Evolutionary conservation across 37 sponge, comb jelly and placozoan species (phyloP).

Genomic region (Cladorhizidae sp.): DNA sequence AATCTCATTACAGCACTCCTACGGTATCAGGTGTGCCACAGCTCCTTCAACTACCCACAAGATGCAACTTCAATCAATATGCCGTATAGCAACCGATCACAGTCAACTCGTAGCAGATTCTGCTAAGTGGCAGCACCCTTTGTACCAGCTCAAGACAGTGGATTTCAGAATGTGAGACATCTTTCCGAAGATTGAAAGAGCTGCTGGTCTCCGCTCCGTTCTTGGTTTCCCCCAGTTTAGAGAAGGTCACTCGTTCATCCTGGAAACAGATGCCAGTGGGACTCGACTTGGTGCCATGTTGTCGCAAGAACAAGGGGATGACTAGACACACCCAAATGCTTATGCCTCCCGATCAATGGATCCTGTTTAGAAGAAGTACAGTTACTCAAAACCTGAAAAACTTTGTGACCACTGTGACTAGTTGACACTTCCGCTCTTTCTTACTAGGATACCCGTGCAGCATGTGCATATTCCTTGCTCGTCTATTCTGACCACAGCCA

Average conservation of each 20-base stretch:
- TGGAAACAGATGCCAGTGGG: no score
- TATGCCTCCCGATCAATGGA: conserved; percentile 41
- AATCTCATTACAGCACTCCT: no score
- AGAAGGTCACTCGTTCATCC: not conserved
- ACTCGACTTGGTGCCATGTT: conserved; percentile 16
- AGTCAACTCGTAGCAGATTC: no score
- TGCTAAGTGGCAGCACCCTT: no score
- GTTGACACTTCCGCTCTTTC: conserved; percentile 30
- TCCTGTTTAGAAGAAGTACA: conserved; percentile 46
- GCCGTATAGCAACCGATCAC: no score
- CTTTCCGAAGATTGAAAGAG: not conserved
- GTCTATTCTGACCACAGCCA: conserved; percentile 30
- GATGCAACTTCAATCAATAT: no score
- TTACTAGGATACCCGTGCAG: conserved; percentile 33
- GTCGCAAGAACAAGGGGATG: conserved; percentile 2
- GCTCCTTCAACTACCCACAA: no score
- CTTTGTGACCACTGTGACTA: conserved; percentile 33
- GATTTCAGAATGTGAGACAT: not conserved
- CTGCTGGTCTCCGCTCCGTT: not conserved
- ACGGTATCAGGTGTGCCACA: no score
- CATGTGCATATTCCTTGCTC: conserved; percentile 53
- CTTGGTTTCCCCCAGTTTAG: not conserved
- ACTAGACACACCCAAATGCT: conserved; percentile 31
- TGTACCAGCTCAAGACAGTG: no score
- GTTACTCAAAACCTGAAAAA: conserved; percentile 63